Evolutionary conservation across 2,113 vertebrate genomes (phyloP).

Genomic region (Serilophus lunatus): DNA sequence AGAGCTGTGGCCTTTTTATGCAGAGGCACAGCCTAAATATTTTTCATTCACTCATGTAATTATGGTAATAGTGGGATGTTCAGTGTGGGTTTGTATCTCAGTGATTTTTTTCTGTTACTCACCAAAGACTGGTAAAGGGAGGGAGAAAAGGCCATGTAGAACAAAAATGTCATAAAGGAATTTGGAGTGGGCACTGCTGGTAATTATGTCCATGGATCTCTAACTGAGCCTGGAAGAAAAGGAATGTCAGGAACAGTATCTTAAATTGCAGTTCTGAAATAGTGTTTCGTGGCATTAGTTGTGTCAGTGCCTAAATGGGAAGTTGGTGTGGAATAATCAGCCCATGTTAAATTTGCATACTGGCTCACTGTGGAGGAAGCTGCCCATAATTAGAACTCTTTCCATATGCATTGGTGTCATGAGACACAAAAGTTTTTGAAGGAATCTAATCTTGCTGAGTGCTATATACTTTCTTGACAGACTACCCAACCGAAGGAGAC

Average conservation of each 20-base stretch:
- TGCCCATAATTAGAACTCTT: not conserved
- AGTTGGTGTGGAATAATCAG: not conserved
- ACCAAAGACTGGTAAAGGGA: not conserved
- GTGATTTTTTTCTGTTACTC: not conserved
- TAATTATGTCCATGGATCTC: not conserved
- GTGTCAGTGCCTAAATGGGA: not conserved
- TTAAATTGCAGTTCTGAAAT: not conserved
- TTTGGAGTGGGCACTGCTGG: not conserved
- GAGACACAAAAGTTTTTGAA: not conserved
- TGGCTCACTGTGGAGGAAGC: not conserved
- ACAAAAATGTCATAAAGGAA: not conserved
- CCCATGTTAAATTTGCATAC: not conserved
- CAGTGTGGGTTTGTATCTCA: not conserved
- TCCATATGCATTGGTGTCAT: not conserved
- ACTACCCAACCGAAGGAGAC: not conserved
- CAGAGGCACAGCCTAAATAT: not conserved
- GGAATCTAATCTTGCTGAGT: not conserved
- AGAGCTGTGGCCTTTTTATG: not conserved
- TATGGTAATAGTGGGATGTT: not conserved
- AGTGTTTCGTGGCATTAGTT: not conserved
- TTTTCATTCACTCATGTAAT: not conserved
- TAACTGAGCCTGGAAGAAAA: not conserved
- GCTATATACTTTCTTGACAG: not conserved
- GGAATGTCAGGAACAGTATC: not conserved
- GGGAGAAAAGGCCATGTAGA: not conserved